These are phyloP conservation scores for Pilophorus perplexus DNA, from an alignment of 2,888 invertebrate species.

Conservation along the genomic window DNA sequence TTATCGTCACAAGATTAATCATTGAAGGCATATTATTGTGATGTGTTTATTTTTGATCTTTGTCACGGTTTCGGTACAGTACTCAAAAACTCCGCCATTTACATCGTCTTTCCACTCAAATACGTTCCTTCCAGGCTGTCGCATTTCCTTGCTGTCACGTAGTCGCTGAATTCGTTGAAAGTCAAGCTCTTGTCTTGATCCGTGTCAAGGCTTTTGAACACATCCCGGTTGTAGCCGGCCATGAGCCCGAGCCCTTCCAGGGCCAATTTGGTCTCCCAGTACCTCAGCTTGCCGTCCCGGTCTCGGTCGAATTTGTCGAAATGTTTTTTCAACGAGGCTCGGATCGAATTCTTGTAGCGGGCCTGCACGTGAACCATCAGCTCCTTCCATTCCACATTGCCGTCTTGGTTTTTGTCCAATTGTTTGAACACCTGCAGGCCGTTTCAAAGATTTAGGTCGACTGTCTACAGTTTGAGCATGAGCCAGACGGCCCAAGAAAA, in stretches of 20 bases:
- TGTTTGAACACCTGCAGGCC: conserved; percentile 38
- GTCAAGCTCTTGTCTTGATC: conserved; percentile 30
- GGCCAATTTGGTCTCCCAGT: conserved; percentile 40
- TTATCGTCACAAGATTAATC: too few species aligned
- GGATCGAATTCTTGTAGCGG: background rate
- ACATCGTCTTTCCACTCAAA: too few species aligned
- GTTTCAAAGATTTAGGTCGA: too few species aligned
- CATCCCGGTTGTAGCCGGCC: background rate
- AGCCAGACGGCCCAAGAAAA: too few species aligned
- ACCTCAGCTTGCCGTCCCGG: conserved; percentile 33
- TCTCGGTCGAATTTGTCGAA: conserved; percentile 41
- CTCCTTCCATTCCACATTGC: conserved; percentile 33
- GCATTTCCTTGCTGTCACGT: too few species aligned
- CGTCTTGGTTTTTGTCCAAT: conserved; percentile 41
- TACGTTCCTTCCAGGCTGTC: too few species aligned
- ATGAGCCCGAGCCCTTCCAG: conserved; percentile 30
- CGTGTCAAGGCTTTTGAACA: conserved; percentile 14
- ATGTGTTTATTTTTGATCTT: too few species aligned
- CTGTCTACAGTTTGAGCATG: too few species aligned
- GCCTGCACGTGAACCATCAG: conserved; percentile 23
- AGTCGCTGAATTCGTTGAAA: conserved; percentile 28
- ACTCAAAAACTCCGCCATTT: too few species aligned
- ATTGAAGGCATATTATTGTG: too few species aligned
- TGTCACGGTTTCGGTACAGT: too few species aligned
- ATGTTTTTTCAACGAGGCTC: background rate